Evolutionary conservation across 2,888 invertebrate species (phyloP).

Genomic region (Hydraecia micacea): DNA sequence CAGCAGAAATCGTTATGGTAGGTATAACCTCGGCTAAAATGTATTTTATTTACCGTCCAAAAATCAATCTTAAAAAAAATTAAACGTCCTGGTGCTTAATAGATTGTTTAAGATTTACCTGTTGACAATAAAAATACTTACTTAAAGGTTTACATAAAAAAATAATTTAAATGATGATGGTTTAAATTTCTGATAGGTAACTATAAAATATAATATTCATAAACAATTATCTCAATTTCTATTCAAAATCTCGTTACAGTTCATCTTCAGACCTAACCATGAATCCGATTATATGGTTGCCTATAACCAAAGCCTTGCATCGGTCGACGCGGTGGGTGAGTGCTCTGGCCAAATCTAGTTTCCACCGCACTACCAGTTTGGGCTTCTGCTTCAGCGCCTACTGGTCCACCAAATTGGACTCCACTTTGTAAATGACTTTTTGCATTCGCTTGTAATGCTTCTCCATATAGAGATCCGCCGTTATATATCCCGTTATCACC

Average conservation of each 20-base stretch:
- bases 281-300: not conserved
- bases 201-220: not conserved
- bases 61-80: not conserved
- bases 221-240: not conserved
- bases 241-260: not conserved
- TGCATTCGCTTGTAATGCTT: not conserved
- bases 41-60: not conserved
- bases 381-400: not conserved
- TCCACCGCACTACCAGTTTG: not conserved
- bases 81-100: not conserved
- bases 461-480: not conserved
- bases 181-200: not conserved
- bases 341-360: constrained; percentile 10
- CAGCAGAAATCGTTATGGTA: not conserved
- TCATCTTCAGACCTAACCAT: not conserved
- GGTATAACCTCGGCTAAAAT: not conserved
- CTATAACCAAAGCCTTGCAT: not conserved
- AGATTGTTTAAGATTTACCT: not conserved
- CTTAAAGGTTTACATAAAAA: not conserved
- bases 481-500: not conserved
- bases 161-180: not conserved
- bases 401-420: not conserved
- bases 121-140: constrained; percentile 5
- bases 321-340: not conserved
- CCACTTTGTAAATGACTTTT: constrained; percentile 4